phyloP scores from a whole-genome alignment of 2,888 invertebrate genomes.

The Phaedon cochleariae region DNA sequence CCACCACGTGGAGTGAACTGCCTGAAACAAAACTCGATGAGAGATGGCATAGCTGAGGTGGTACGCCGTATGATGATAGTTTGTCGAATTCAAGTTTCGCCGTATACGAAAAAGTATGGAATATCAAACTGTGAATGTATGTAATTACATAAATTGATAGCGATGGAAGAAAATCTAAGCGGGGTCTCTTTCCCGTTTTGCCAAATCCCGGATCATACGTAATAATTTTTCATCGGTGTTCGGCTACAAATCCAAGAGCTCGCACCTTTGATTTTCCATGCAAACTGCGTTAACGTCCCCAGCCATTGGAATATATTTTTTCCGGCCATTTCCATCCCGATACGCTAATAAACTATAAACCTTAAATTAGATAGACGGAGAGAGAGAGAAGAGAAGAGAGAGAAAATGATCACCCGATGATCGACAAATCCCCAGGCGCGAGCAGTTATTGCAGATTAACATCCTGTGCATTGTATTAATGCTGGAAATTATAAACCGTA shows the following conservation, averaged over 20 bases:
- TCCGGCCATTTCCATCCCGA: slow-evolving; percentile 32
- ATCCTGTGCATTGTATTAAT: slow-evolving; percentile 63
- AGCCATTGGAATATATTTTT: slow-evolving; percentile 22
- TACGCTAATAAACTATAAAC: slow-evolving; percentile 50
- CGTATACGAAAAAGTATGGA: too few species aligned
- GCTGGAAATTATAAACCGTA: slow-evolving; percentile 63
- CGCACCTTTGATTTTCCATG: slow-evolving; percentile 33
- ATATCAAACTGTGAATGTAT: too few species aligned
- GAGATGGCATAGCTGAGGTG: too few species aligned
- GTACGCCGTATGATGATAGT: too few species aligned
- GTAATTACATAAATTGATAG: too few species aligned
- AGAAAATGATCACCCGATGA: slow-evolving; percentile 52
- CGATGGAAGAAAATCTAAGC: too few species aligned
- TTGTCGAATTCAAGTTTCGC: too few species aligned
- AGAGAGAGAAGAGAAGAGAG: slow-evolving; percentile 36
- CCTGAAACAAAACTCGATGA: too few species aligned
- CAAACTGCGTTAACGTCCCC: slow-evolving; percentile 32
- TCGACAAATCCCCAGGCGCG: slow-evolving; percentile 58
- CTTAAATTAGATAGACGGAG: slow-evolving; percentile 55
- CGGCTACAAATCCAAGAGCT: not conserved
- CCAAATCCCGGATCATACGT: not conserved
- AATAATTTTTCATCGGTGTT: not conserved
- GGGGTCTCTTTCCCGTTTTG: not conserved
- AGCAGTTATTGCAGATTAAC: slow-evolving; percentile 64
- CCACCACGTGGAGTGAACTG: too few species aligned